Percentiles rank a stretch among this genome's conserved stretches.
Conservation (phyloP, 2,113 vertebrate species). For the Nipponia nippon region DNA sequence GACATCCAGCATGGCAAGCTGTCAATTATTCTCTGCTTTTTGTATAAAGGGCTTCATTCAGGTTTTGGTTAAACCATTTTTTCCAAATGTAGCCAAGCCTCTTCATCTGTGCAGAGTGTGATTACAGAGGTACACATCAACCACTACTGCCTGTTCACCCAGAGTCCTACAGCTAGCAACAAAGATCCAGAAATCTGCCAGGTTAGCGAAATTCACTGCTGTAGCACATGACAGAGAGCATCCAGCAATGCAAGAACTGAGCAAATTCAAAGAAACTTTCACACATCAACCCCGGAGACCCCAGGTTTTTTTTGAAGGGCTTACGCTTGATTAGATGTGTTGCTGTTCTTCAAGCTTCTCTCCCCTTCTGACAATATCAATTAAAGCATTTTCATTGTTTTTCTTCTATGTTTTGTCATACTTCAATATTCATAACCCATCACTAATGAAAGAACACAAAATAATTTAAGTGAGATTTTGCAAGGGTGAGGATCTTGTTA, state of each 20-base stretch:
- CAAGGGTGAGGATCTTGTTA: neutral
- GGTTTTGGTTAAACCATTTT: neutral
- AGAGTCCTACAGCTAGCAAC: neutral
- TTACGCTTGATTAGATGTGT: neutral
- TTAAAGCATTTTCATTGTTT: neutral
- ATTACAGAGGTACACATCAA: neutral
- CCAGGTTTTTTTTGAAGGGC: neutral
- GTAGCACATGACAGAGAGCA: neutral
- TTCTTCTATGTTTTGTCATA: neutral
- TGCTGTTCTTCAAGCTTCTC: neutral
- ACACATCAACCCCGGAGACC: neutral
- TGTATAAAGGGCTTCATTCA: neutral
- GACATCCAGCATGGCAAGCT: neutral
- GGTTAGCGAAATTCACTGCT: neutral
- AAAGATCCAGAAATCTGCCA: neutral
- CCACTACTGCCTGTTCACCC: neutral
- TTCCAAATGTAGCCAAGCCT: neutral
- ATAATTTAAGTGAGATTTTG: neutral
- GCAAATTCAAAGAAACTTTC: neutral
- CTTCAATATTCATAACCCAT: neutral
- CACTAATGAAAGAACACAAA: neutral
- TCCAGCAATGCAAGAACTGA: neutral
- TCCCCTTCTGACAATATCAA: neutral
- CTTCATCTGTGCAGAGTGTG: neutral
- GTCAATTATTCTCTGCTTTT: neutral